Evolutionary conservation across 37 sponge, comb jelly and placozoan genomes (phyloP).

Genomic region (Theonella swinhoei): DNA sequence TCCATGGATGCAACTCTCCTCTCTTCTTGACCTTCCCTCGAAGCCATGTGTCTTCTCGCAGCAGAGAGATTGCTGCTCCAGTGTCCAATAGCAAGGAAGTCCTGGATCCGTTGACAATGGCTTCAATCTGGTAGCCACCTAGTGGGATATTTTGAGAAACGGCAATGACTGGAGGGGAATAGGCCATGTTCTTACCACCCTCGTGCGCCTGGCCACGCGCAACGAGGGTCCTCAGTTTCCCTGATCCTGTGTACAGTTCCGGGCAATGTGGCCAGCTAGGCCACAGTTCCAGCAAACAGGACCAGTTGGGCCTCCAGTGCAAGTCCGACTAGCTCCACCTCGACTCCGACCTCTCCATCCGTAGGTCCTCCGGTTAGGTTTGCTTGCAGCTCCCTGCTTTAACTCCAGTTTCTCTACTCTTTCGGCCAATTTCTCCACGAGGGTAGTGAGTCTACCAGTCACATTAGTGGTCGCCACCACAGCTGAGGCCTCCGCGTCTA

Average conservation of each 20-base stretch:
- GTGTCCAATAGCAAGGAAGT: too few relatives aligned
- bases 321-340: too few relatives aligned
- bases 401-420: too few relatives aligned
- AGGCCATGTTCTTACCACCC: constrained; percentile 21
- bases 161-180: too few relatives aligned
- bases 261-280: constrained; percentile 24
- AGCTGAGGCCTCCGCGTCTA: background rate
- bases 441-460: constrained; percentile 13
- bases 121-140: too few relatives aligned
- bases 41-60: too few relatives aligned
- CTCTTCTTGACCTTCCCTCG: too few relatives aligned
- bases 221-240: constrained; percentile 37
- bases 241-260: constrained; percentile 17
- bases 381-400: background rate
- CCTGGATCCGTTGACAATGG: too few relatives aligned
- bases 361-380: background rate
- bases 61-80: too few relatives aligned
- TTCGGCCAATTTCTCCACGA: background rate
- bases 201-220: constrained; percentile 15
- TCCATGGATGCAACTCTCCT: too few relatives aligned
- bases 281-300: constrained; percentile 17
- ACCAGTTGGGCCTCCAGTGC: too few relatives aligned
- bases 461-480: background rate
- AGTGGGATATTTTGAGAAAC: too few relatives aligned
- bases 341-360: background rate